Conservation (phyloP, 2,888 invertebrate genomes). For the Oscheius sp. region DNA sequence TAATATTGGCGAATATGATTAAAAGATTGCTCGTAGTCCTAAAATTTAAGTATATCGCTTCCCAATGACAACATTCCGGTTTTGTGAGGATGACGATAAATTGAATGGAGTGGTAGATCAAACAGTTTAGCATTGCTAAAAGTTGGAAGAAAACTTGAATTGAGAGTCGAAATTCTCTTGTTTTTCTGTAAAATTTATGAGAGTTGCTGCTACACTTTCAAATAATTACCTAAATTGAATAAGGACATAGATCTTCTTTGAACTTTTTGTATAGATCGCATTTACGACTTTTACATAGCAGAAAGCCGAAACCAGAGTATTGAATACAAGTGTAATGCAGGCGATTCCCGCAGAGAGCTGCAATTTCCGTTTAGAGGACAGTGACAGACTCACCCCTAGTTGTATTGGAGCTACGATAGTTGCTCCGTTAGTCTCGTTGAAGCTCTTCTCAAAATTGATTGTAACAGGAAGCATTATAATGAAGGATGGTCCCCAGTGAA, state of each 20-base stretch:
- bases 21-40: neutral
- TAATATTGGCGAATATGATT: slow-evolving; percentile 8
- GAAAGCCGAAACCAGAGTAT: neutral
- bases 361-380: too few relatives aligned
- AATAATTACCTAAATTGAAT: neutral
- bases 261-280: slow-evolving; percentile 8
- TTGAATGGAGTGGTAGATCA: slow-evolving; percentile 1
- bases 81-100: neutral
- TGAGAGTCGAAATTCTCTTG: slow-evolving; percentile 21
- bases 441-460: neutral
- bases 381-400: slow-evolving; percentile 17
- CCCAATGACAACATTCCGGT: too few relatives aligned
- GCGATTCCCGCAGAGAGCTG: slow-evolving; percentile 15
- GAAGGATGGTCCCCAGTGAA: slow-evolving; percentile 12
- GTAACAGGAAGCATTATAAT: slow-evolving; percentile 16
- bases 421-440: neutral
- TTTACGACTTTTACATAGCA: neutral
- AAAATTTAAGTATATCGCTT: too few relatives aligned
- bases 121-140: slow-evolving; percentile 3
- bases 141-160: slow-evolving; percentile 12
- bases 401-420: slow-evolving; percentile 5
- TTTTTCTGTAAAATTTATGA: slow-evolving; percentile 13
- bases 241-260: slow-evolving; percentile 1
- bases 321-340: neutral
- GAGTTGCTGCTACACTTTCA: too few relatives aligned